These are phyloP conservation scores for Orchestia grillus DNA, from an alignment of 1,140 invertebrate genomes.

Conservation along the genomic window DNA sequence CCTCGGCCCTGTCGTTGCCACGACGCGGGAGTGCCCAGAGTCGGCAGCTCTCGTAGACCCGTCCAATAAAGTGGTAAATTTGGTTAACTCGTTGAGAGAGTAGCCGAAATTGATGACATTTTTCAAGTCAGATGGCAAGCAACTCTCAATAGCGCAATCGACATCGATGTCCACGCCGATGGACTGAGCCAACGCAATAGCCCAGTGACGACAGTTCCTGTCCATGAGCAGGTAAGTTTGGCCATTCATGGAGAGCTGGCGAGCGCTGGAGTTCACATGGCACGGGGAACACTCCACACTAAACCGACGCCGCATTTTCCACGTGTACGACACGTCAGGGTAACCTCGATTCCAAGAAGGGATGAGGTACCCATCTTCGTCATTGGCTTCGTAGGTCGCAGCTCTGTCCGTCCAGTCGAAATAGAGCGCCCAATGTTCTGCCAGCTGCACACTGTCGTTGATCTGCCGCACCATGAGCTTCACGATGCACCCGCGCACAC, in stretches of 20 bases:
- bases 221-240: neutral
- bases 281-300: conserved; percentile 1
- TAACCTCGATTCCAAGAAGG: conserved; percentile 35
- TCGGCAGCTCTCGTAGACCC: neutral
- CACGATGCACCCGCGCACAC: neutral
- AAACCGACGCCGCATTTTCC: neutral
- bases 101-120: conserved; percentile 21
- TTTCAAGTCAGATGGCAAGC: neutral
- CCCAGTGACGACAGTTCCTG: conserved; percentile 45
- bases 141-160: neutral
- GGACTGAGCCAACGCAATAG: neutral
- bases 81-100: neutral
- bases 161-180: conserved; percentile 20
- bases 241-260: conserved; percentile 2
- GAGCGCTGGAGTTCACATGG: neutral
- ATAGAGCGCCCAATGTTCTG: conserved; percentile 37
- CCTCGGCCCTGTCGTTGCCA: neutral
- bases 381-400: conserved; percentile 32
- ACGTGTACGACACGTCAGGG: neutral
- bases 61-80: neutral
- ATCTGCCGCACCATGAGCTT: conserved; percentile 9
- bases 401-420: conserved; percentile 43
- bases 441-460: neutral
- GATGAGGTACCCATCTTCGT: conserved; percentile 8
- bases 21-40: neutral